These are phyloP conservation scores for Vipera latastei DNA, from an alignment of 2,797 vertebrate genomes.

Conservation along the genomic window DNA sequence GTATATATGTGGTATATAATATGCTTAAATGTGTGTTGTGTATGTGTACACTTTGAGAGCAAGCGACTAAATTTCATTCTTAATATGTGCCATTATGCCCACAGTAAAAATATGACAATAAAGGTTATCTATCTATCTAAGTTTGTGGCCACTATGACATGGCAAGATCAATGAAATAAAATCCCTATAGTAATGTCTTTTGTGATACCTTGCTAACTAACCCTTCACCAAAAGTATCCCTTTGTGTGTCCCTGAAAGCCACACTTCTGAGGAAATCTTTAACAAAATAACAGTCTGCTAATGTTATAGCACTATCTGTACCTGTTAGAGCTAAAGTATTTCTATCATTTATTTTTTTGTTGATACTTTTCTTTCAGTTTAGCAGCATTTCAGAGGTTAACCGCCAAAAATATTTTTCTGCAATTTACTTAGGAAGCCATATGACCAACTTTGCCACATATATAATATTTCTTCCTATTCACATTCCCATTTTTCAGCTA, in stretches of 20 bases:
- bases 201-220: background rate
- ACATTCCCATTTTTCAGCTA: background rate
- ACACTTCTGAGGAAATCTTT: background rate
- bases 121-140: too few relatives aligned
- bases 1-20: too few relatives aligned
- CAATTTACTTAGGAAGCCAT: background rate
- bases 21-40: too few relatives aligned
- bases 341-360: background rate
- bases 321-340: background rate
- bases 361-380: background rate
- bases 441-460: background rate
- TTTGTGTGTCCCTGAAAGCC: background rate
- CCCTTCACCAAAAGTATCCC: background rate
- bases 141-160: background rate
- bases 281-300: background rate
- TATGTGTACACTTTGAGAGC: too few relatives aligned
- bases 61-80: too few relatives aligned
- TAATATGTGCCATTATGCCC: too few relatives aligned
- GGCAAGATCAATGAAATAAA: background rate
- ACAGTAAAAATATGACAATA: too few relatives aligned
- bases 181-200: background rate
- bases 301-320: background rate
- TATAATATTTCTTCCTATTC: background rate
- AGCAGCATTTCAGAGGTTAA: background rate
- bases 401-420: background rate